Evolutionary conservation across 1,140 invertebrate species (phyloP).

Genomic region (Steinernema feltiae): DNA sequence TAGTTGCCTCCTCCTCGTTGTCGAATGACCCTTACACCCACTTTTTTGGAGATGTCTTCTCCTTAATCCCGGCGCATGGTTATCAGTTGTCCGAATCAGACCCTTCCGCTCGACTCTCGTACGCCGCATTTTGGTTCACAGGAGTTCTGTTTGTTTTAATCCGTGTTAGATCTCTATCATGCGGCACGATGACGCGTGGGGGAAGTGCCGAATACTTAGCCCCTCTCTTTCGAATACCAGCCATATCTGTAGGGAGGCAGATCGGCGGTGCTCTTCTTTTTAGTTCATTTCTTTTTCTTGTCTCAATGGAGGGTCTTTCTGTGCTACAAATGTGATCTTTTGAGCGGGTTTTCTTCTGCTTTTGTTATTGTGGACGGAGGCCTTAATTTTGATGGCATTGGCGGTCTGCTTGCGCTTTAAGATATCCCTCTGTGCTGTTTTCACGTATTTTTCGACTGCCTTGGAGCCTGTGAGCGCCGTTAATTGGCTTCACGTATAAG

Average conservation of each 20-base stretch:
- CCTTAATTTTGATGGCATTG: too few species aligned
- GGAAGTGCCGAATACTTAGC: background rate
- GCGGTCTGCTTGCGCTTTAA: too few species aligned
- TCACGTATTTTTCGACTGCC: too few species aligned
- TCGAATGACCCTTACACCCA: background rate
- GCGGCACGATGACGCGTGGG: background rate
- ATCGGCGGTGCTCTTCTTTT: too few species aligned
- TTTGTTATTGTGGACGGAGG: too few species aligned
- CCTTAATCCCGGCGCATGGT: background rate
- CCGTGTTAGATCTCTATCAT: conserved; percentile 1
- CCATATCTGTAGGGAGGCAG: background rate
- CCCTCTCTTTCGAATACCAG: background rate
- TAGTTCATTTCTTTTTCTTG: too few species aligned
- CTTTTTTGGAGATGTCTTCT: background rate
- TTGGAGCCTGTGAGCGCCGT: too few species aligned
- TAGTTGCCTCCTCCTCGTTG: background rate
- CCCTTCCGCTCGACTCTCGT: background rate
- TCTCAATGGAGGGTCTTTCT: too few species aligned
- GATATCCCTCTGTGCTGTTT: too few species aligned
- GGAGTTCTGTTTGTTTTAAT: background rate
- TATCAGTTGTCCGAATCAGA: background rate
- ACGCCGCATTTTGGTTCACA: background rate
- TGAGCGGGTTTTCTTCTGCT: too few species aligned
- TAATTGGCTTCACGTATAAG: too few species aligned
- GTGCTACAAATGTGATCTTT: too few species aligned